Evolutionary conservation across 1,140 invertebrate species (phyloP).

Genomic region (Trichonephila inaurata): DNA sequence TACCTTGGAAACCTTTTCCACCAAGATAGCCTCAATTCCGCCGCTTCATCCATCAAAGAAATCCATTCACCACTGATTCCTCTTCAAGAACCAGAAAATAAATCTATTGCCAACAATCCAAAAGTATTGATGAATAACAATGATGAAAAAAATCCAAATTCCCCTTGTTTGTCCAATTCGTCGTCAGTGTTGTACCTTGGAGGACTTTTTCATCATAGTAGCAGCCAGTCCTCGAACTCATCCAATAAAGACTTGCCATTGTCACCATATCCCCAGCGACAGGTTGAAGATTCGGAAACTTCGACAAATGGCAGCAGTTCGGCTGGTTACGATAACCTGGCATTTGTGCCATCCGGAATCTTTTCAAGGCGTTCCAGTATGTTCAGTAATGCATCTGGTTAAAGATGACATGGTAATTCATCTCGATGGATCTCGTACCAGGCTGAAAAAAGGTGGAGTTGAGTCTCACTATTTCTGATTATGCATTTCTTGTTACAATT

Average conservation of each 20-base stretch:
- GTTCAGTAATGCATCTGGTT: conserved; percentile 69
- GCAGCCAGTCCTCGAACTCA: neutral
- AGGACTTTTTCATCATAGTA: conserved; percentile 39
- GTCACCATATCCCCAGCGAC: conserved; percentile 15
- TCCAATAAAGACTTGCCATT: conserved; percentile 32
- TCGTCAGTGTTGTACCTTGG: conserved; percentile 30
- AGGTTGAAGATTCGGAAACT: neutral
- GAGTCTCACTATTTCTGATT: neutral
- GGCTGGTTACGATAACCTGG: conserved; percentile 64
- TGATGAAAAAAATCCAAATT: neutral
- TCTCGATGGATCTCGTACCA: neutral
- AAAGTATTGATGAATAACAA: neutral
- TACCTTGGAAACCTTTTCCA: conserved; percentile 43
- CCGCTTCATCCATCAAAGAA: conserved; percentile 20
- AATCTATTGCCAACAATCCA: neutral
- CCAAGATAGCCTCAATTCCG: neutral
- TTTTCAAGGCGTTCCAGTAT: conserved; percentile 63
- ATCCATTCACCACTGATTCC: neutral
- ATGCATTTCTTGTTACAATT: neutral
- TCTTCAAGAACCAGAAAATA: conserved; percentile 1
- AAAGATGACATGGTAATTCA: neutral
- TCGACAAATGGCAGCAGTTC: conserved; percentile 55
- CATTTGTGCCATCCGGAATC: conserved; percentile 46
- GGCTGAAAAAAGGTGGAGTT: neutral
- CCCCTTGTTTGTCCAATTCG: neutral